Base-by-base conservation (phyloP, 2,113 vertebrate genomes). In the Plestiodon gilberti region DNA sequence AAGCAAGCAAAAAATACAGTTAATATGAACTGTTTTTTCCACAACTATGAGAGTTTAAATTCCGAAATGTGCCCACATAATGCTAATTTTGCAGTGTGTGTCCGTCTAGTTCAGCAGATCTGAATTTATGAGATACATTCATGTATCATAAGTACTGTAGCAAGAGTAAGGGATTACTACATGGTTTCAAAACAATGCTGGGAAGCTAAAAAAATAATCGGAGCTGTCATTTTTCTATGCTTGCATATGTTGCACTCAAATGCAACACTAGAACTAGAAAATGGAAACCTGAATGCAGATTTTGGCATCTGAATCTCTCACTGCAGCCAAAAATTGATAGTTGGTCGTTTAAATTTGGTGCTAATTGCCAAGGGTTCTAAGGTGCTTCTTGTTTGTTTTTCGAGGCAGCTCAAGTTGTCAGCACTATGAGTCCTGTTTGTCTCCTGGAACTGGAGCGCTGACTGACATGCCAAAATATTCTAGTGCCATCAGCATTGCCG, bases 291-390 rank as follows among this genome's bases (percentile, higher is more conserved):
- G 65, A 48, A 82, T 88, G 33, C 59, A 82, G 59, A 48, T 48
- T 70, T 77, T 89, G 55, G n/a, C 30, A 69, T 23, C 20, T 33
- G 22, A 52, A n/a, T 52, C 5, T 64, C 28, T 35, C 10, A 9
- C 18, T 78, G 15, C 38, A 80, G 55, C n/a, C 57, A 77, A 69
- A 20, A 61, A 55, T 10, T 9, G 8, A 4, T 79, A 59, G 40
- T 84, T 82, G 59, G 6, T 91, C 28, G 6, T 89, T 89, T 92
- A 82, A 92, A 87, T 73, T 88, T 62, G 95, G 95, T 96, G 94
- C 94, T 95, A 86, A 90, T 91, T 91, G 74, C 93, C 88, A 90
- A 91, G 87, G 77, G 93, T 87, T 88, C 94, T 93, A 91, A 87
- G 82, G 76, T 59, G 77, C 40, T 82, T 74, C 30, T 14, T 74